Base-by-base conservation (phyloP, 2,888 invertebrate species). In the Drosophila silvestris region DNA sequence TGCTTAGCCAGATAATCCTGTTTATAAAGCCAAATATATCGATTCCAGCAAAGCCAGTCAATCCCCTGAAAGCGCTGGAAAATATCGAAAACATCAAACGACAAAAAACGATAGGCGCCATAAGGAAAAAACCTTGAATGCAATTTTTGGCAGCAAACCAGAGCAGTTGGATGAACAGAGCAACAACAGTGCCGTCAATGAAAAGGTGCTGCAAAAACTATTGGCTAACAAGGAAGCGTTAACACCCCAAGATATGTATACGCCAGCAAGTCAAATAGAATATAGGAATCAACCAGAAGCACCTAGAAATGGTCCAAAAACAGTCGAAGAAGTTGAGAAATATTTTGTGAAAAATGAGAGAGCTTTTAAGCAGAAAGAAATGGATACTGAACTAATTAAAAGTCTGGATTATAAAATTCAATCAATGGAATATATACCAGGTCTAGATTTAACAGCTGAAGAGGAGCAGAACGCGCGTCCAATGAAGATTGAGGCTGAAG, bases 1-100 rank as follows among this genome's bases (percentile, higher is more conserved):
- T 57, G 30, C 39, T 57, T 57, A 57, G 57, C 37, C 28, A 44
- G 68, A 59, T 39, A 58, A 59, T 28, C 28, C 37, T 35, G 28
- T 32, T 50, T 52, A 52, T 64, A 68, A 64, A 74, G 58, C 33
- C 30, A 59, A 33, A 1, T 37, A 53, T 30, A 19, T 33, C 39
- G 41, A 1, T 78, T 78, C 37, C 66, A 78, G 74, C 61, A 60
- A 66, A 30, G 60, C n/a, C 28, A 14, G 26, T 19, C 58, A 28
- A 28, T 59, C 54, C 0, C 44, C n/a, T 5, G 67, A 74, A 59
- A 33, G 9, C 19, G 51, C 44, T 3, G 35, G 14, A n/a, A 59
- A 53, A 50, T 5, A 47, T 12, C 41, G 26, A 47, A 47, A 47
- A 74, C n/a, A 3, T 37, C 1, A 66, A 74, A 33, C 47, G 5